These are phyloP conservation scores for Drosophila dunni DNA, from an alignment of 1,140 invertebrate species.

Conservation along the genomic window DNA sequence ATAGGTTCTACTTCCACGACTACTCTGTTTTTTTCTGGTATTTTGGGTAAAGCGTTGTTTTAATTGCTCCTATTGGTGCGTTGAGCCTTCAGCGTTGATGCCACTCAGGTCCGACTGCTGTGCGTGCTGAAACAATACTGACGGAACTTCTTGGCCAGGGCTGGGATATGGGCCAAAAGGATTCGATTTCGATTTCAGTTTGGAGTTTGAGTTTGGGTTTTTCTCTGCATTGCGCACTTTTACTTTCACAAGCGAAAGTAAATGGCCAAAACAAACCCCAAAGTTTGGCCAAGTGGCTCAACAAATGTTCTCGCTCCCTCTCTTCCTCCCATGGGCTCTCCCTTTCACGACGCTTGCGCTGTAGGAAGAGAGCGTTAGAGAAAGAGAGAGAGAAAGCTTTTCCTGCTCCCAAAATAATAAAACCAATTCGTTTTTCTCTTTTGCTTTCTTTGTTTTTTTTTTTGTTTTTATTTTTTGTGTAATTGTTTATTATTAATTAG, in stretches of 20 bases:
- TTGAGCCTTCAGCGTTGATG: not conserved
- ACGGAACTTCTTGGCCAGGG: slow-evolving; percentile 52
- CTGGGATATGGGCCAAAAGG: slow-evolving; percentile 29
- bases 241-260: slow-evolving; percentile 64
- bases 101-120: slow-evolving; percentile 47
- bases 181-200: slow-evolving; percentile 16
- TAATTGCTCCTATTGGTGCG: no score
- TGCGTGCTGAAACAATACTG: slow-evolving; percentile 48
- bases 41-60: no score
- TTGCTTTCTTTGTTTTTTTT: slow-evolving; percentile 34
- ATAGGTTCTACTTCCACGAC: not conserved
- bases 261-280: slow-evolving; percentile 66
- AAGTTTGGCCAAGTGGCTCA: slow-evolving; percentile 43
- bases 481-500: slow-evolving; percentile 77
- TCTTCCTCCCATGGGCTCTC: not conserved
- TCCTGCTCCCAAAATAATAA: slow-evolving; percentile 14
- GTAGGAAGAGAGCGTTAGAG: slow-evolving; percentile 14
- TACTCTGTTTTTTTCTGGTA: not conserved
- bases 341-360: slow-evolving; percentile 59
- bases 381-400: slow-evolving; percentile 12
- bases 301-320: slow-evolving; percentile 51
- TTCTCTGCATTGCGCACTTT: slow-evolving; percentile 59
- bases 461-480: slow-evolving; percentile 29
- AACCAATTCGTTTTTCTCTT: slow-evolving; percentile 55
- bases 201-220: no score